A percentile compares a stretch with the other conserved stretches of the same genome.
These are phyloP conservation scores for Drosophila asahinai DNA, from an alignment of 1,140 invertebrate species.

Conservation along the genomic window DNA sequence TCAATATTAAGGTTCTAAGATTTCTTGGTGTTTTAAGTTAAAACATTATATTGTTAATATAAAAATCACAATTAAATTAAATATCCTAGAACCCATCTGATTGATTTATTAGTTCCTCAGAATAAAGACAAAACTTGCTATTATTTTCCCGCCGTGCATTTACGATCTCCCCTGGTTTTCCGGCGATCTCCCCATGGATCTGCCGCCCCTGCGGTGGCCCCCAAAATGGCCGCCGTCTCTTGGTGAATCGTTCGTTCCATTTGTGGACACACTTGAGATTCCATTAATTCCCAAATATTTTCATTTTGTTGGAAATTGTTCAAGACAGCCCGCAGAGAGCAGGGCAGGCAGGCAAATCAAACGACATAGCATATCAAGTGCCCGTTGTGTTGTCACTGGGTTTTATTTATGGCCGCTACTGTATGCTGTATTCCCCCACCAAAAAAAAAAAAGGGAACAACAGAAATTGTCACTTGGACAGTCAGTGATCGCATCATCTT, in stretches of 20 bases:
- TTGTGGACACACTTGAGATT: slow-evolving; percentile 83
- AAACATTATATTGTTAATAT: too few species aligned
- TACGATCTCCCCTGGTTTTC: background rate
- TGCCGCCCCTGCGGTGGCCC: slow-evolving; percentile 9
- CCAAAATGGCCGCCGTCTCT: slow-evolving; percentile 32
- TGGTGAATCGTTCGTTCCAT: slow-evolving; percentile 66
- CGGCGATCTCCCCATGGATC: slow-evolving; percentile 6
- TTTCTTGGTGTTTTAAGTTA: too few species aligned
- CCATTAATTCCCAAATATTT: slow-evolving; percentile 82
- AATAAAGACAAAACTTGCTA: too few species aligned
- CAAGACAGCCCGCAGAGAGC: slow-evolving; percentile 2
- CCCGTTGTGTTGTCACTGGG: slow-evolving; percentile 34
- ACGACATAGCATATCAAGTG: slow-evolving; percentile 42
- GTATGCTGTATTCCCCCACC: slow-evolving; percentile 10
- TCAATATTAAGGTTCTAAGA: too few species aligned
- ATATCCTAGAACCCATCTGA: too few species aligned
- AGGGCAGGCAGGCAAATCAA: slow-evolving; percentile 27
- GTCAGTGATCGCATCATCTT: slow-evolving; percentile 43
- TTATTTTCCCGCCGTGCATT: background rate
- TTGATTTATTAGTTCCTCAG: too few species aligned
- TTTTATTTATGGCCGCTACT: slow-evolving; percentile 68
- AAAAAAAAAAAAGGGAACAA: background rate
- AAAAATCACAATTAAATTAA: too few species aligned
- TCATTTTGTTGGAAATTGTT: slow-evolving; percentile 44
- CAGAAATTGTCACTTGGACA: slow-evolving; percentile 63